These are phyloP conservation scores for Phaetusa simplex DNA, from an alignment of 2,113 vertebrate species.

Conservation along the genomic window DNA sequence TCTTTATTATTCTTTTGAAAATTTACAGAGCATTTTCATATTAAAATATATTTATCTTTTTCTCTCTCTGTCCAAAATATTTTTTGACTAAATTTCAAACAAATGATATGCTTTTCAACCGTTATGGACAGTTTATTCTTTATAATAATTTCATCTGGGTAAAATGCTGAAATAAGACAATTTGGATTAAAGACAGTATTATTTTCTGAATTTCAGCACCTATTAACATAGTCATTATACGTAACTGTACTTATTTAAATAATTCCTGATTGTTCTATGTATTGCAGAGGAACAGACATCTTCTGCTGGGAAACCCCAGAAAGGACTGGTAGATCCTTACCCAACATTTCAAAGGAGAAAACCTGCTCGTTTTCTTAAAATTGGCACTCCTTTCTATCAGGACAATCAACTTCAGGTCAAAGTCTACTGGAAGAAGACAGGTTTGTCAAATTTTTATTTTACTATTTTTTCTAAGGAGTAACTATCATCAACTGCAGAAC, in stretches of 20 bases:
- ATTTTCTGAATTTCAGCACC: background rate
- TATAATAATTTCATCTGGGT: background rate
- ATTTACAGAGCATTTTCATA: background rate
- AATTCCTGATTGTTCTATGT: background rate
- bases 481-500: background rate
- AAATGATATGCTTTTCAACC: background rate
- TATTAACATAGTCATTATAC: background rate
- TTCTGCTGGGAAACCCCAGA: constrained; percentile 47
- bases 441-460: constrained; percentile 61
- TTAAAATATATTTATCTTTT: background rate
- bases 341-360: constrained; percentile 76
- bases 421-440: constrained; percentile 93
- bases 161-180: background rate
- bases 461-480: background rate
- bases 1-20: background rate
- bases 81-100: background rate
- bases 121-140: background rate
- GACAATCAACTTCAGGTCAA: constrained; percentile 91
- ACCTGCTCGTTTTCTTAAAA: constrained; percentile 80
- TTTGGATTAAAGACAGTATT: background rate
- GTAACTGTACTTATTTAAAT: background rate
- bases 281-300: constrained; percentile 69
- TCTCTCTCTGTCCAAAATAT: background rate
- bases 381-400: constrained; percentile 90
- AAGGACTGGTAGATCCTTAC: constrained; percentile 32